Percentiles rank a stretch among this genome's conserved stretches.
Evolutionary conservation across 2,797 vertebrate species (phyloP).

Genomic region (Neosilurus hyrtlii): DNA sequence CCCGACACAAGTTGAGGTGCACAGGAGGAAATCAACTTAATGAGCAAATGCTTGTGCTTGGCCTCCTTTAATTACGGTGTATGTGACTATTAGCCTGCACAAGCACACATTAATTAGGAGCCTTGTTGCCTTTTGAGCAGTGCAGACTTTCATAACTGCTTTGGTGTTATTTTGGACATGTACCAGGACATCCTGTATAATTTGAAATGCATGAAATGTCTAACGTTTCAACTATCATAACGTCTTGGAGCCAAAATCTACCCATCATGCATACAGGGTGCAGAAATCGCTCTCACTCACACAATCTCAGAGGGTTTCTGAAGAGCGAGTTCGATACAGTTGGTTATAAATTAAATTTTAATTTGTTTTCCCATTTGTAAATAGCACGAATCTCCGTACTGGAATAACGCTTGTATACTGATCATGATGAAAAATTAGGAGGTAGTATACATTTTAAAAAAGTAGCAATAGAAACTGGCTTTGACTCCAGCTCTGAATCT

Average conservation of each 20-base stretch:
- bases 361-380: too few species aligned
- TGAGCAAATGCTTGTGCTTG: constrained; percentile 32
- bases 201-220: background rate
- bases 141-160: background rate
- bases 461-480: too few species aligned
- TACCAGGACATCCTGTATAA: background rate
- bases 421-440: too few species aligned
- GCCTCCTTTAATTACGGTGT: constrained; percentile 40
- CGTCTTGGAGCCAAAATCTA: background rate
- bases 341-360: background rate
- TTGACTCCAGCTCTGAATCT: too few species aligned
- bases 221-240: background rate
- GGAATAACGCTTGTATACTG: too few species aligned
- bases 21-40: constrained; percentile 34
- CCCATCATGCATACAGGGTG: background rate
- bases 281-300: background rate
- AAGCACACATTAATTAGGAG: constrained; percentile 35
- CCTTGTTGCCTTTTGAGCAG: constrained; percentile 34
- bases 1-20: constrained; percentile 1
- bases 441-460: too few species aligned
- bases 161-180: background rate
- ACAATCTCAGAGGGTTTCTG: background rate
- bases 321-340: background rate
- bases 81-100: constrained; percentile 29
- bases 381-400: too few species aligned